A percentile compares a stretch with the other conserved stretches of the same genome.
phyloP scores from a whole-genome alignment of 2,888 invertebrate species.

The Drosophila acutilabella region DNA sequence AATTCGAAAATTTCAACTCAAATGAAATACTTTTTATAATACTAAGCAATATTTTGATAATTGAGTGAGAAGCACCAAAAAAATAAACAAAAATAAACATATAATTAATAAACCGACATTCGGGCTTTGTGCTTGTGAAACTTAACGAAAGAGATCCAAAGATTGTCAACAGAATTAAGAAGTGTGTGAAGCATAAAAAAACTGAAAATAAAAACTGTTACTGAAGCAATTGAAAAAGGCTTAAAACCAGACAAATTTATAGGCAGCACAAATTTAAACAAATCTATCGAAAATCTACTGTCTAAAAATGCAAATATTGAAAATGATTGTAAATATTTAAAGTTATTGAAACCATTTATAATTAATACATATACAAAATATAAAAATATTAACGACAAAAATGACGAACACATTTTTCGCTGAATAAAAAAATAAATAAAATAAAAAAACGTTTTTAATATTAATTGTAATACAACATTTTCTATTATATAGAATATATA shows the following conservation, averaged over 20 bases:
- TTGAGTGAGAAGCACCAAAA: conserved; percentile 69
- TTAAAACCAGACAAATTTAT: conserved; percentile 36
- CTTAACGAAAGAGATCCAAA: conserved; percentile 2
- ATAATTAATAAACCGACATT: conserved; percentile 21
- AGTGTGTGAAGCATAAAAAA: conserved; percentile 31
- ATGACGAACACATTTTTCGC: conserved; percentile 46
- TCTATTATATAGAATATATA: conserved; percentile 77
- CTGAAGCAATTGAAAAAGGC: conserved; percentile 62
- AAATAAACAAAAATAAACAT: background rate
- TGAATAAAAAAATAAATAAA: conserved; percentile 33
- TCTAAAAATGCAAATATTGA: conserved; percentile 29
- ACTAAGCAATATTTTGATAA: conserved; percentile 74
- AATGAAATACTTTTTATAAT: conserved; percentile 44
- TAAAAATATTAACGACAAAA: background rate
- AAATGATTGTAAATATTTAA: conserved; percentile 56
- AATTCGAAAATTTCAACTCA: conserved; percentile 26
- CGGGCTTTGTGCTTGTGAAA: conserved; percentile 38
- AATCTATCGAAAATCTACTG: conserved; percentile 25
- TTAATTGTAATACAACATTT: conserved; percentile 55
- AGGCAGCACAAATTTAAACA: conserved; percentile 28
- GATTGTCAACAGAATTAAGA: conserved; percentile 5
- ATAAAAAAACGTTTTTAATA: conserved; percentile 60
- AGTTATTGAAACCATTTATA: conserved; percentile 32
- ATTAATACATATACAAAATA: conserved; percentile 31
- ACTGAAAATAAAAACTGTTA: conserved; percentile 34